Evolutionary conservation across 2,888 invertebrate genomes (phyloP).

Genomic region (Rugalucina vietnamica): DNA sequence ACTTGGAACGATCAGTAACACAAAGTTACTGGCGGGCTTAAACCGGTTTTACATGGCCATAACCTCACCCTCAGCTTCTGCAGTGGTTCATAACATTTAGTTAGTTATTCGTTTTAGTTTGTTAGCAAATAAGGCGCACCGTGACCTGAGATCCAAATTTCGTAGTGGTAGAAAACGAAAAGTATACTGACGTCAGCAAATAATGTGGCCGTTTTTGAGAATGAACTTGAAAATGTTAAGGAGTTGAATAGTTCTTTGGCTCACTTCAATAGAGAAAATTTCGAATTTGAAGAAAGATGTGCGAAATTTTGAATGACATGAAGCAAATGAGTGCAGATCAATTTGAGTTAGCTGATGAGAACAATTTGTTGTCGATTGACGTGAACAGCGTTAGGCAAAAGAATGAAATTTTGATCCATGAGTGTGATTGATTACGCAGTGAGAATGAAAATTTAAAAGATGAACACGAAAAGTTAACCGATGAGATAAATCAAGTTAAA

Average conservation of each 20-base stretch:
- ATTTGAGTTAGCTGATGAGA: not conserved
- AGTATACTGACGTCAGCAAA: no score
- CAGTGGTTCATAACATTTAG: no score
- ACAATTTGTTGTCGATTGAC: not conserved
- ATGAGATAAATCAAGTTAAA: not conserved
- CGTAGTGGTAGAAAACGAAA: no score
- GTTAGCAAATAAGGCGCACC: no score
- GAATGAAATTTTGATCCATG: not conserved
- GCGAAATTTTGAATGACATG: not conserved
- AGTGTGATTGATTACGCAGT: not conserved
- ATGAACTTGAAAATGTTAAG: not conserved
- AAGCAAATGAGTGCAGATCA: not conserved
- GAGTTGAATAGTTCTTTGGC: not conserved
- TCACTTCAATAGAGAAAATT: not conserved
- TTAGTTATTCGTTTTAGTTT: no score
- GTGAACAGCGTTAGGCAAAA: not conserved
- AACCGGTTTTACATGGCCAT: no score
- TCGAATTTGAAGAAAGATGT: not conserved
- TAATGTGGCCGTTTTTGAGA: not conserved
- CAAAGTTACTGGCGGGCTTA: no score
- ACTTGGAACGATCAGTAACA: no score
- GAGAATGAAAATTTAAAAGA: not conserved
- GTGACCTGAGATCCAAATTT: no score
- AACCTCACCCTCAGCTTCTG: no score
- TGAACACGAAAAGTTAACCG: not conserved